phyloP scores from a whole-genome alignment of 2,113 vertebrate genomes.

The Siniperca knerii region DNA sequence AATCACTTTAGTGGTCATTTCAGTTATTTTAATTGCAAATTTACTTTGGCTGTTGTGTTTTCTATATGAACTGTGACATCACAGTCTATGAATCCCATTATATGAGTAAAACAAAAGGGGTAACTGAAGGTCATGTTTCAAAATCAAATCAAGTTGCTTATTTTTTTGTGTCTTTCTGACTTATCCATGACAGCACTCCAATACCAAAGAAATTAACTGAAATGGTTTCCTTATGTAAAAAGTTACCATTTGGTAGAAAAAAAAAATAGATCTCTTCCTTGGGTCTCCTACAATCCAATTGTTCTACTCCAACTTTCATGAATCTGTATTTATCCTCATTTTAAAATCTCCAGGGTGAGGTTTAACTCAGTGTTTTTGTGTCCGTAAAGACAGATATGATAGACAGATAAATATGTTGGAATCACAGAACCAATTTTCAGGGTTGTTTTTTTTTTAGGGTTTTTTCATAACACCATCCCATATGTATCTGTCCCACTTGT shows the following conservation, averaged over 20 bases:
- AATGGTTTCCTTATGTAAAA: conserved; percentile 3
- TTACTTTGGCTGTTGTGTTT: neutral
- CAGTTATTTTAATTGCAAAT: conserved; percentile 13
- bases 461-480: neutral
- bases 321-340: neutral
- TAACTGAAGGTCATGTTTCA: conserved; percentile 28
- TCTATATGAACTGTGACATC: conserved; percentile 1
- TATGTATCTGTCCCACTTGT: conserved; percentile 33
- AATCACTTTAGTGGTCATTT: conserved; percentile 24
- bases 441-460: neutral
- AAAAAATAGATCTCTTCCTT: neutral
- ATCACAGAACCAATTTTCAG: neutral
- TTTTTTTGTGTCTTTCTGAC: conserved; percentile 10
- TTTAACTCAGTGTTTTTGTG: neutral
- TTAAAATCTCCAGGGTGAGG: no score
- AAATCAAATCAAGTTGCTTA: conserved; percentile 16
- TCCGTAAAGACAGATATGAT: neutral
- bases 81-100: conserved; percentile 17
- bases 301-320: neutral
- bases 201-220: neutral
- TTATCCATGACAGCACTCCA: neutral
- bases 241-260: neutral
- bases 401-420: neutral
- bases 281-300: neutral
- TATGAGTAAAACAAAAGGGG: conserved; percentile 17